Evolutionary conservation across 2,797 vertebrate species (phyloP), one percentile per base, ranked within the genome.

Genomic region (Anableps anableps): DNA sequence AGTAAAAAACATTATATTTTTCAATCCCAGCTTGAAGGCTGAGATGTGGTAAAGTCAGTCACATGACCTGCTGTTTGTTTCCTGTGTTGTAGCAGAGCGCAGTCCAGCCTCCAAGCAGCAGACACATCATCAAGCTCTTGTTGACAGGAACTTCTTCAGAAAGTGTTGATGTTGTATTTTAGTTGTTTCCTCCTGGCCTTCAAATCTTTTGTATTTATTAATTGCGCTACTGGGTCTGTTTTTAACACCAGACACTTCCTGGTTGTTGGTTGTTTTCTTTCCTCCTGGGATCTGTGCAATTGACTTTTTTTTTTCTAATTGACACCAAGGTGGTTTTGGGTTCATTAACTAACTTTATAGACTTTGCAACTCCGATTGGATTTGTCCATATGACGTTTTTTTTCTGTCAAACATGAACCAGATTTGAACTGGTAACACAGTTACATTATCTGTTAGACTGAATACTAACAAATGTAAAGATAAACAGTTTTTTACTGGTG

Each of bases 111-210:
- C 86, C 95, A 94, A 73, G 94, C 95, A 82, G 95, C 95, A 94
- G 94, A 95, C 92, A 94, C 96, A 89, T 96, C 96, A 79, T 96
- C 96, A 93, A 96, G 96, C 93, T 96, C 94, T 94, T 96, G 96
- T 95, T 96, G 96, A 96, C 94, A 93, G 84, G 90, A 93, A 88
- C 89, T 85, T 86, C 94, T 92, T 88, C 93, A 92, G 75, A 93
- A 89, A 91, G 88, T 88, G 84, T 89, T 85, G 5, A 85, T 79
- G 41, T 73, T 19, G 55, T 64, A 78, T 71, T 84, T 85, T 79
- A 79, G 78, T 80, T 72, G 86, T 86, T 83, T 81, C 58, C 80
- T 78, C 60, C 83, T 23, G 80, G 76, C 45, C 88, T 91, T 88
- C 68, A 85, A 86, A 74, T 81, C 84, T 86, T 71, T 80, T 88